Evolutionary conservation across 1,140 invertebrate species (phyloP), one percentile per base, ranked within the genome.

Genomic region (Neotoxoptera formosana): DNA sequence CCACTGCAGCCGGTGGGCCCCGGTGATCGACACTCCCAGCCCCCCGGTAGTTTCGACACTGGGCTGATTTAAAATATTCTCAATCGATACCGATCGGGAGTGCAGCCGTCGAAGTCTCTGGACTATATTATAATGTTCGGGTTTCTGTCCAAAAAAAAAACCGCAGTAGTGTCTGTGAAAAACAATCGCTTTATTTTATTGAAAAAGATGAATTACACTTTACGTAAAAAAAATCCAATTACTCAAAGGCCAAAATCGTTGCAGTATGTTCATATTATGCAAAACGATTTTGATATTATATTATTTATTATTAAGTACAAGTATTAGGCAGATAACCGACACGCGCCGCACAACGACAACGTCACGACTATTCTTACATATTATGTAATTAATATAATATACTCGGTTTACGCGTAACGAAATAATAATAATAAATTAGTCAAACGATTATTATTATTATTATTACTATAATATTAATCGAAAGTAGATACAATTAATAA

Each of bases 351-450:
- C 76, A 6, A 34, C 11, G 76, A 7, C 36, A 36, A 11, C 21
- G 36, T 84, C 36, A 83, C n/a, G 34, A 83, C 34, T 36, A 41
- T 83, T 9, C 23, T 83, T 83, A 36, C 2, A 23, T 36, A 20
- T 23, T 36, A 20, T 23, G 23, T 9, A 7, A 76, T 41, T 14
- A 11, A 30, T 76, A 34, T 17, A 36, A 34, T 84, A 36, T 7
- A 30, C 60, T 67, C 30, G 60, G 30, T 67, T 67, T 67, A 67
- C 60, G 60, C 60, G 30, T 30, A n/a, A n/a, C 30, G 25, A 67
- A 67, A 67, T 3, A 51, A 51, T 67, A n/a, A 67, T 67, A 67
- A 67, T 67, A 67, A 67, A 67, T 84, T 84, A 84, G 81, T 84
- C 81, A 84, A 84, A 84, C 7, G 17, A 36, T 81, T 36, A 84